Percentiles rank a stretch among this genome's conserved stretches.
Conservation (phyloP, 92 coral and sea anemone species). For the Desmophyllum pertusum region DNA sequence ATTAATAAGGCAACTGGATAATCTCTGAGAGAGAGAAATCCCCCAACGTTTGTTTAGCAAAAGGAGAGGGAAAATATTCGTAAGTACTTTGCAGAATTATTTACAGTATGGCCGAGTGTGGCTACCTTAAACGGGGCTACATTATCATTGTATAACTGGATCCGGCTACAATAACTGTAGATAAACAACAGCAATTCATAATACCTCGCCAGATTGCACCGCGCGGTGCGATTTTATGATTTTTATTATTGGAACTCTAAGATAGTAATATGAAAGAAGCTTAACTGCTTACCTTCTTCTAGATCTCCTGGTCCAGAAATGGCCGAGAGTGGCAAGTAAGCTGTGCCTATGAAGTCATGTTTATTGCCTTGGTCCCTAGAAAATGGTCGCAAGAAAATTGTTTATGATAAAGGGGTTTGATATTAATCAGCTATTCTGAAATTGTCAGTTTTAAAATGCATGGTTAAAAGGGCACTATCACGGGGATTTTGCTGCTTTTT, state of each 20-base stretch:
- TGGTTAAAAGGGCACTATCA: too few species aligned
- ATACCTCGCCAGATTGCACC: too few species aligned
- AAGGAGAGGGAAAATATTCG: neutral
- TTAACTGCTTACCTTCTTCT: slow-evolving; percentile 35
- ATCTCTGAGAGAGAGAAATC: neutral
- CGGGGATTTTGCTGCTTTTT: too few species aligned
- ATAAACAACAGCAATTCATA: too few species aligned
- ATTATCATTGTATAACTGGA: too few species aligned
- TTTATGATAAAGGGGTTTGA: neutral
- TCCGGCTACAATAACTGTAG: too few species aligned
- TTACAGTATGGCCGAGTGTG: too few species aligned
- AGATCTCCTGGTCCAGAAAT: slow-evolving; percentile 87
- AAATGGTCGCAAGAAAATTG: neutral
- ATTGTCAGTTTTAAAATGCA: neutral
- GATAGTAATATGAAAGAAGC: neutral
- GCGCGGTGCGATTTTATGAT: too few species aligned
- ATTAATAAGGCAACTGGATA: neutral
- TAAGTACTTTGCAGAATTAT: neutral
- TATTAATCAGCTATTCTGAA: neutral
- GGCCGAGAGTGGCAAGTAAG: slow-evolving; percentile 72
- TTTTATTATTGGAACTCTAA: too few species aligned
- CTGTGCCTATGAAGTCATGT: slow-evolving; percentile 79
- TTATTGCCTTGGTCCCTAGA: slow-evolving; percentile 80
- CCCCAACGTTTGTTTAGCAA: neutral
- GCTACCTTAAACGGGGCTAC: too few species aligned